Conservation (phyloP, 2,113 vertebrate species). For the Formicarius rufipectus region DNA sequence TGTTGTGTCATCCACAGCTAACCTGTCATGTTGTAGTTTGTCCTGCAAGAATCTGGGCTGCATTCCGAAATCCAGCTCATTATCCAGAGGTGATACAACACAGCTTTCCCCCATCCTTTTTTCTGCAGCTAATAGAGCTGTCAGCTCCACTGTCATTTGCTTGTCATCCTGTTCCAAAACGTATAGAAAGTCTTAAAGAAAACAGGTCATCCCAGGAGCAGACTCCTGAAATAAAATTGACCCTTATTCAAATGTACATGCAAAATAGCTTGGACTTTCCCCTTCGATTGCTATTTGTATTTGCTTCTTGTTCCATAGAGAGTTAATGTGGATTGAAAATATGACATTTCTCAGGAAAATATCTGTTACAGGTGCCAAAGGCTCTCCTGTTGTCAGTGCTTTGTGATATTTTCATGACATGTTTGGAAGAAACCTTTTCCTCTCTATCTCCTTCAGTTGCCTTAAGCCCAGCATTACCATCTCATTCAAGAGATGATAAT, state of each 20-base stretch:
- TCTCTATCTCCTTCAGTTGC: not conserved
- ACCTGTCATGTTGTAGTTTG: not conserved
- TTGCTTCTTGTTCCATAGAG: not conserved
- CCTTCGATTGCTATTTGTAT: not conserved
- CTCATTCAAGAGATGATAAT: not conserved
- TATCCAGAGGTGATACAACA: constrained; percentile 46
- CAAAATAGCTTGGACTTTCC: not conserved
- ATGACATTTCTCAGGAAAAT: not conserved
- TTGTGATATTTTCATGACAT: not conserved
- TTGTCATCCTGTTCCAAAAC: constrained; percentile 8
- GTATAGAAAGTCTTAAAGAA: constrained; percentile 40
- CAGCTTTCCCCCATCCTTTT: constrained; percentile 2
- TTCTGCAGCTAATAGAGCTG: constrained; percentile 70
- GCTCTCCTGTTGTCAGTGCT: not conserved
- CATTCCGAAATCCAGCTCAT: constrained; percentile 43
- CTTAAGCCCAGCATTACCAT: not conserved
- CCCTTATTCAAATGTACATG: not conserved
- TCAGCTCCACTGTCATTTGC: constrained; percentile 55
- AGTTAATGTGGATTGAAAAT: not conserved
- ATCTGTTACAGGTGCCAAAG: not conserved
- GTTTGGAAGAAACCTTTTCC: not conserved
- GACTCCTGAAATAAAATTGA: not conserved
- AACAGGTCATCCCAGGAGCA: constrained; percentile 7
- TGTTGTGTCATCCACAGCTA: constrained; percentile 6
- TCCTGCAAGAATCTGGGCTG: constrained; percentile 56